These are phyloP conservation scores for Limanda limanda DNA, from an alignment of 2,113 vertebrate genomes.

Conservation along the genomic window DNA sequence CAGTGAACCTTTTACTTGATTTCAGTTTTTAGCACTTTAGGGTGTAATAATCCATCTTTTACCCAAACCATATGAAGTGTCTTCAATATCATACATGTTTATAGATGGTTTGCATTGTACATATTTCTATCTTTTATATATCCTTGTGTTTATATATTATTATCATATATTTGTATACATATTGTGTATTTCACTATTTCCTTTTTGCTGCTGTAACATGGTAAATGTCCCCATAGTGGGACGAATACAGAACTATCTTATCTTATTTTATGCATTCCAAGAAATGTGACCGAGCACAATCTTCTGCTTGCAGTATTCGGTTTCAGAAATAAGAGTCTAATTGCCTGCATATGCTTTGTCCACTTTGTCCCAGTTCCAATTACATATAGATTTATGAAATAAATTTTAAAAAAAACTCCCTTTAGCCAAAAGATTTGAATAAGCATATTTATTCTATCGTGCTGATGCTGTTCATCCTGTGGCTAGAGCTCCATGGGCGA, in stretches of 20 bases:
- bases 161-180: no score
- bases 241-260: not conserved
- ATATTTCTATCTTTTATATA: no score
- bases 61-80: no score
- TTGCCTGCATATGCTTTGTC: slow-evolving; percentile 18
- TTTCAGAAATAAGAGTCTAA: slow-evolving; percentile 64
- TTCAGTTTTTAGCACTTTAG: no score
- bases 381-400: slow-evolving; percentile 7
- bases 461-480: slow-evolving; percentile 58
- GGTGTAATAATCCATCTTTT: no score
- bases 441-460: slow-evolving; percentile 48
- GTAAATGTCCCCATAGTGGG: not conserved
- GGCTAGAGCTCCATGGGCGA: slow-evolving; percentile 81
- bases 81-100: no score
- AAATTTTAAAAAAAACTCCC: not conserved
- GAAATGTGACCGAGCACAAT: not conserved
- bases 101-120: no score
- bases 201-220: not conserved
- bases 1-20: no score
- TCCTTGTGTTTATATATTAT: no score
- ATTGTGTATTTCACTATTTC: not conserved
- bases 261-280: not conserved
- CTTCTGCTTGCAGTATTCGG: slow-evolving; percentile 9
- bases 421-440: slow-evolving; percentile 35
- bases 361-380: slow-evolving; percentile 37